Evolutionary conservation across 2,797 vertebrate genomes (phyloP), one percentile per base, ranked within the genome.

Genomic region (Neopelma chrysocephalum): DNA sequence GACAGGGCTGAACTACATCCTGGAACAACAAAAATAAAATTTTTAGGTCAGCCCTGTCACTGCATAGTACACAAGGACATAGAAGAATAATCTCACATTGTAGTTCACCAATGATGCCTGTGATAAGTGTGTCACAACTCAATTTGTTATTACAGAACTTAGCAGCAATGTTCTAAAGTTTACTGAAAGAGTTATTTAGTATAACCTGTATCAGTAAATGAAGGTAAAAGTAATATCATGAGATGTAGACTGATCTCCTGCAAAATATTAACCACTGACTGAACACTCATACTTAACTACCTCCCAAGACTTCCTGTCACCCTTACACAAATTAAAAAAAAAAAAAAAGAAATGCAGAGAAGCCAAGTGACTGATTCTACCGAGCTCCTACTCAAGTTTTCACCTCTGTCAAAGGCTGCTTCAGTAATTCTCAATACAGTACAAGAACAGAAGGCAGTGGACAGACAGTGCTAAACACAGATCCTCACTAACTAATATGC

Each of bases 21-120:
- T 18, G 45, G 12, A 89, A 70, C 0, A 48, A 83, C 51, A 94
- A 89, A 87, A 76, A 16, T 32, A 54, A 77, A 22, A 29, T 56
- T 93, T 96, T 92, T n/a, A 93, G 95, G 57, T 80, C 73, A 92
- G 68, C 12, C 19, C 66, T 83, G 47, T 75, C 80, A 75, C 77
- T 65, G 53, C 36, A 69, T 19, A 89, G 66, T 20, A 92, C 57
- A n/a, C 45, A 94, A 38, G 45, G 81, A 93, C 61, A 92, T 53
- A 94, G 69, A 88, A 58, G 42, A 92, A 89, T 10, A 48, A 78
- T 68, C 47, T 66, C 32, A 43, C 62, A 40, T 16, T 86, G 21
- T 6, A 72, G 47, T 73, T 92, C 89, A 85, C 38, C 51, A 70
- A 9, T 8, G 31, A 72, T 81, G 61, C 38, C 38, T 85, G 56